Base-by-base conservation (phyloP, 2,797 vertebrate genomes). In the Gallinago solitaria region DNA sequence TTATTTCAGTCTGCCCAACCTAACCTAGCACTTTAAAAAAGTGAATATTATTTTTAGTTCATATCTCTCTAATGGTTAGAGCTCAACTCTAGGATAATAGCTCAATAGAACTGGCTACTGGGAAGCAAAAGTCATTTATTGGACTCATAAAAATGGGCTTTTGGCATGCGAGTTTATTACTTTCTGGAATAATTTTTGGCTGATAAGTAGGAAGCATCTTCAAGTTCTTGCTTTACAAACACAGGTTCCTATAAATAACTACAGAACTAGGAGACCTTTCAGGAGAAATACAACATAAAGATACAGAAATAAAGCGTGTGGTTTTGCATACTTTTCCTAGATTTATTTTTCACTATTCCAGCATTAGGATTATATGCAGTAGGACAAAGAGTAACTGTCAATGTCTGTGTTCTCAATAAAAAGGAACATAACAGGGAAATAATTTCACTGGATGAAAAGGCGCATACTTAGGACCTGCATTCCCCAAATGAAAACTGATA, bases 401-500 rank as follows among this genome's bases (percentile, higher is more conserved):
- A 6, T 60, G 14, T 63, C 77, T 79, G 6, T 64, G 25, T 78
- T 93, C 32, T 96, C 43, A 74, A 60, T 11, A 77, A 53, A 86
- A 89, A 74, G 6, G 24, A 78, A 45, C 8, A 53, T 54, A 83
- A 76, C 3, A 43, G 39, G n/a, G 33, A 90, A 91, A 93, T 81
- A 75, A 73, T 71, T 91, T 73, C 17, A 63, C 23, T 70, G 90
- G 70, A 90, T 63, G 39, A 93, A 95, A 95, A 91, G 32, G 2
- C 68, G 45, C 30, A 90, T 79, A 56, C 21, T 83, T 63, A 48
- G 30, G 51, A 88, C n/a, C 35, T 86, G 23, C 59, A 69, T 91
- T 94, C 69, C 73, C 27, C 30, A 76, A 56, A 61, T 35, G 91
- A 87, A 96, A 96, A 86, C 56, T 30, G 74, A 94, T 95, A 93